A percentile compares a stretch with the other conserved stretches of the same genome.
These are phyloP conservation scores for Polyploca ridens DNA, from an alignment of 2,888 invertebrate species.

Conservation along the genomic window DNA sequence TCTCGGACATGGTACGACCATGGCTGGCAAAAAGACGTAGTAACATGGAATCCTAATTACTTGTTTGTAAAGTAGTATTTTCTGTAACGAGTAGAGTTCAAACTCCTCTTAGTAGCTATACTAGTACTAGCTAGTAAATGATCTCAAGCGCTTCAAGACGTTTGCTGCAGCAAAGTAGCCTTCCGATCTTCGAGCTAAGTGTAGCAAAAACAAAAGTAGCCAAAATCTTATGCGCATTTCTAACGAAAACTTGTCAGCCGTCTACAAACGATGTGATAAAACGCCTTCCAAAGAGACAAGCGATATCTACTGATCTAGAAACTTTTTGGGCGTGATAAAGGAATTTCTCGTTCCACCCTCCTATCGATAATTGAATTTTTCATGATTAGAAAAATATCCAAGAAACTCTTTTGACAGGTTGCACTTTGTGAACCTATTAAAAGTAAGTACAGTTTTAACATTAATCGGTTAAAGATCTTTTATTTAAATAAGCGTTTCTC, in stretches of 20 bases:
- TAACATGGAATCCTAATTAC: too few species aligned
- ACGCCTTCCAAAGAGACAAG: conserved; percentile 7
- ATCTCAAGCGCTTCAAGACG: neutral
- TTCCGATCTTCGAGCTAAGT: neutral
- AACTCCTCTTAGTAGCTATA: too few species aligned
- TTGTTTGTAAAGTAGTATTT: too few species aligned
- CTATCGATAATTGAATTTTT: neutral
- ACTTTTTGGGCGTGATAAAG: neutral
- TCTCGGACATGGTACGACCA: too few species aligned
- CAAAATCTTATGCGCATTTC: conserved; percentile 4
- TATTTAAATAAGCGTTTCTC: neutral
- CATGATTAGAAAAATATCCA: neutral
- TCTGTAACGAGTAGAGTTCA: too few species aligned
- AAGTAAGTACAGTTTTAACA: neutral
- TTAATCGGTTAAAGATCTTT: neutral
- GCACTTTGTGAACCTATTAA: neutral
- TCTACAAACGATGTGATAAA: conserved; percentile 2
- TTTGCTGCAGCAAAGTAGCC: neutral
- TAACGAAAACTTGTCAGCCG: neutral
- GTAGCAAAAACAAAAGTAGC: neutral
- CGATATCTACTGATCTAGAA: neutral
- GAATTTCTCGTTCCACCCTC: neutral
- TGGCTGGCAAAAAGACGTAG: too few species aligned
- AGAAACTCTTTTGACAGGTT: neutral
- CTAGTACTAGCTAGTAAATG: too few species aligned